Percentiles rank a stretch among this genome's conserved stretches.
Evolutionary conservation across 2,113 vertebrate genomes (phyloP).

Genomic region (Cyprinus carpio): DNA sequence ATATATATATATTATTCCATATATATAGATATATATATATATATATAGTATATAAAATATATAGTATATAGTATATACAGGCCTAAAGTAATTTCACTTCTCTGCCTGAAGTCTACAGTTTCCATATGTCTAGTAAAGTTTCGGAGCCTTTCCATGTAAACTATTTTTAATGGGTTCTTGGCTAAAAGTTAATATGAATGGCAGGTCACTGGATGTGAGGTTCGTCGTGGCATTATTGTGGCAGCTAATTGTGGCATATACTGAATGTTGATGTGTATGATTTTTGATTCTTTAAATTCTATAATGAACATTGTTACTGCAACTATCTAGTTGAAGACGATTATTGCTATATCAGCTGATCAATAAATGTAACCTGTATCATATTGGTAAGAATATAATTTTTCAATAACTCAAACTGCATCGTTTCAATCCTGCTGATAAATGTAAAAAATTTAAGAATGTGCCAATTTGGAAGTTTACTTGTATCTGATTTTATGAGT

Average conservation of each 20-base stretch:
- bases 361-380: not conserved
- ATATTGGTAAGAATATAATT: not conserved
- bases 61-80: no score
- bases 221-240: no score
- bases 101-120: not conserved
- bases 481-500: no score
- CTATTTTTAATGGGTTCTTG: not conserved
- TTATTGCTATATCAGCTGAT: not conserved
- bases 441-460: no score
- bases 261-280: not conserved
- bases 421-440: not conserved
- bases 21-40: no score
- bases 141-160: not conserved
- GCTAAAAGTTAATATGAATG: not conserved
- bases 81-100: no score
- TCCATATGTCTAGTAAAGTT: not conserved
- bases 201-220: not conserved
- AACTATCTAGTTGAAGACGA: not conserved
- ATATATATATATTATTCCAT: no score
- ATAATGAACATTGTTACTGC: not conserved
- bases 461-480: not conserved
- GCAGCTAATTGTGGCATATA: no score
- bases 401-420: not conserved
- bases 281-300: not conserved
- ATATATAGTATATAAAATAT: no score